Evolutionary conservation across 2,888 invertebrate genomes (phyloP), one percentile per base, ranked within the genome.

Genomic region (Rhagonycha fulva): DNA sequence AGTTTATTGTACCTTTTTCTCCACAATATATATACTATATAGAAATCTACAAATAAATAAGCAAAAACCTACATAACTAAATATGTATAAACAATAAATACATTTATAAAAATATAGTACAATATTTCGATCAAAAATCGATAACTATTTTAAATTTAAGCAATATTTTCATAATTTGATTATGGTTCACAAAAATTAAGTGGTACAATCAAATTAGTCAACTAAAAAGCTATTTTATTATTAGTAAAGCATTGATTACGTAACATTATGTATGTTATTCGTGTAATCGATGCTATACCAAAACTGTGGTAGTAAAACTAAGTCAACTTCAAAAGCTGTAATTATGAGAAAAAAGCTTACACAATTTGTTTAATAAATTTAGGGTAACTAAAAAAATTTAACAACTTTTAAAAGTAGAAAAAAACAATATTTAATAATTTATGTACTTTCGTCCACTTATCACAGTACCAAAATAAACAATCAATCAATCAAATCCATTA

Each of bases 41-140:
- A 66, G 68, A 76, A 74, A 76, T 76, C 76, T 77, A 70, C 69
- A 75, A 80, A 82, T 81, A 81, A 77, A 81, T 83, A 83, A 80
- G 80, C 79, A 80, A 74, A 79, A 81, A 76, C 81, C 82, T 81
- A 81, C 80, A 81, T 81, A 80, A 80, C 79, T 78, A 77, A 77
- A 71, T 80, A 80, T 66, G 63, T 84, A 85, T 84, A 84, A 85
- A 86, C 84, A 85, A 86, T 84, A 86, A 86, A 85, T 85, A 85
- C 84, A 85, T 82, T 83, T 86, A 86, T 85, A 86, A 86, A 86
- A 86, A 86, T 86, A 86, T 85, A 85, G 84, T 85, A 82, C 76
- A 79, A 74, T 70, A 83, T 81, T 82, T 83, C 80, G 78, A 80
- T 76, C 47, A 76, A 71, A 79, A 79, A 77, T 72, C 69, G 76